A percentile compares a stretch with the other conserved stretches of the same genome.
Evolutionary conservation across 2,888 invertebrate genomes (phyloP).

Genomic region (Panorpa germanica): DNA sequence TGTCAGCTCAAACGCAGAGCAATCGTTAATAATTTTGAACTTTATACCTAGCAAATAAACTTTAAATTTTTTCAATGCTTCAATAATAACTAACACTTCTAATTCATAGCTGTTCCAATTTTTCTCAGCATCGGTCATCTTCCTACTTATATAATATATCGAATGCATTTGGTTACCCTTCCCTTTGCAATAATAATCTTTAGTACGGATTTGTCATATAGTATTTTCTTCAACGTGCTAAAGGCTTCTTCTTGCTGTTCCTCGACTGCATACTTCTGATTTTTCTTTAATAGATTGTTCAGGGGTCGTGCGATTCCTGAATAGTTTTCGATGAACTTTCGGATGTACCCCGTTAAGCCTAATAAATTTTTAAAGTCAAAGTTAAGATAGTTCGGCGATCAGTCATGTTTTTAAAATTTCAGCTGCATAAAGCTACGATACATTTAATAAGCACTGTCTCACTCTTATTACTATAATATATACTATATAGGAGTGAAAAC

Average conservation of each 20-base stretch:
- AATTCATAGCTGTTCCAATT: neutral
- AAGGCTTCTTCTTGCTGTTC: slow-evolving; percentile 7
- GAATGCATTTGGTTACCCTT: slow-evolving; percentile 2
- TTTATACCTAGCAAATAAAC: neutral
- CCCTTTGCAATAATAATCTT: too few relatives aligned
- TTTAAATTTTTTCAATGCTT: neutral
- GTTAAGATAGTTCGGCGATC: too few relatives aligned
- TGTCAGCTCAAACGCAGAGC: too few relatives aligned
- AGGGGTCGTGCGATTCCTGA: slow-evolving; percentile 5
- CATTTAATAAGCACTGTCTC: too few relatives aligned
- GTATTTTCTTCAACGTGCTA: slow-evolving; percentile 6
- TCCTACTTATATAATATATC: slow-evolving; percentile 4
- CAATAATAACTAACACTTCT: neutral
- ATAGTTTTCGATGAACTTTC: slow-evolving; percentile 4
- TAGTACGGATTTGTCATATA: slow-evolving; percentile 13
- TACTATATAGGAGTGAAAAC: too few relatives aligned
- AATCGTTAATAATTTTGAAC: slow-evolving; percentile 3
- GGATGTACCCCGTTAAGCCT: slow-evolving; percentile 4
- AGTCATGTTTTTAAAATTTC: too few relatives aligned
- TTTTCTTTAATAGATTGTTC: neutral
- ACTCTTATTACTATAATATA: too few relatives aligned
- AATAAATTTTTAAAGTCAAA: slow-evolving; percentile 5
- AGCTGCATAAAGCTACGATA: too few relatives aligned
- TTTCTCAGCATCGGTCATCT: neutral
- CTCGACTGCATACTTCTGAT: slow-evolving; percentile 7